Evolutionary conservation across 2,888 invertebrate genomes (phyloP), one percentile per base, ranked within the genome.

Genomic region (Heliconius ismenius): DNA sequence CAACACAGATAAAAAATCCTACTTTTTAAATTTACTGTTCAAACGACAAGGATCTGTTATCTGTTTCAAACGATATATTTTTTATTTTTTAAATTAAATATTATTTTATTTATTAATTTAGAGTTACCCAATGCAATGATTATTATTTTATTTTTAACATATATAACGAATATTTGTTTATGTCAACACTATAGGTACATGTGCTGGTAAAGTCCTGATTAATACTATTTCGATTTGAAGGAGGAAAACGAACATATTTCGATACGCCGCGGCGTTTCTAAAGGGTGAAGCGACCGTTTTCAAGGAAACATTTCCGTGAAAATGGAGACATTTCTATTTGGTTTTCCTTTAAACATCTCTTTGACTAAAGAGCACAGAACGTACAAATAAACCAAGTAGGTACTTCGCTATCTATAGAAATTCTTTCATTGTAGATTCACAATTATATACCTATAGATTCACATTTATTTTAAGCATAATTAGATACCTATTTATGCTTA

Each of bases 291-390:
- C 76, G 63, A 73, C 63, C 28, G 26, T 21, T 73, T 84, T 83
- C 85, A 85, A 86, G 88, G 88, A 86, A 90, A 85, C 87, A 85
- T 86, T 86, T 85, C 86, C 83, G 83, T 90, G 92, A 92, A 92
- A 93, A 92, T 92, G 90, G 91, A 92, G 91, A 91, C 89, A 89
- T 91, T 92, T 92, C 90, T 92, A 91, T 91, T 91, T 91, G 89
- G 89, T 90, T 89, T 80, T 91, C 90, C 90, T 88, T 88, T 90
- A 84, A 88, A 88, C 88, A 90, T 91, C 89, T 89, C 88, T 86
- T 83, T 79, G 84, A 85, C 87, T 85, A 84, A 80, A 82, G 83
- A 69, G 63, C 77, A 79, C 64, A 74, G 76, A 69, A 78, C 69
- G 60, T 74, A 72, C 72, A 76, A 75, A 73, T 78, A 86, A 88